These are phyloP conservation scores for Argopecten irradians DNA, from an alignment of 1,140 invertebrate genomes.

Conservation along the genomic window DNA sequence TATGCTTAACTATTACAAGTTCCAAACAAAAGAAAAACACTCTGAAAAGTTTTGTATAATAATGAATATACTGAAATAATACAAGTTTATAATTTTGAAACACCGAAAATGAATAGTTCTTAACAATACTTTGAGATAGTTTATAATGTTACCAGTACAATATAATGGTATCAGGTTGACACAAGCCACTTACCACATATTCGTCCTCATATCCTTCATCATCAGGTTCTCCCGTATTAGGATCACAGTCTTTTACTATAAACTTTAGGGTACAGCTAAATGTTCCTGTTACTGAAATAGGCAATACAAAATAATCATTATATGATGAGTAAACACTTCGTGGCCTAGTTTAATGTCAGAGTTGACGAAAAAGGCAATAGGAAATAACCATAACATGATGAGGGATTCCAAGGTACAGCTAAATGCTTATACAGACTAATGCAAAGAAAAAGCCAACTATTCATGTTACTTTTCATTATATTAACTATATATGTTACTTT, in stretches of 20 bases:
- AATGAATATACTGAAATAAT: not conserved
- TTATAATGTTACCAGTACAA: not conserved
- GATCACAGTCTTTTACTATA: constrained; percentile 96
- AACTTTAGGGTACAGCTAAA: constrained; percentile 96
- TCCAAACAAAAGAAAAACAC: no score
- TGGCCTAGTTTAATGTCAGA: constrained; percentile 90
- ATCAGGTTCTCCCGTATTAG: constrained; percentile 93
- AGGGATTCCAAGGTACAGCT: no score
- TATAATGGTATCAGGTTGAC: constrained; percentile 85
- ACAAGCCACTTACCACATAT: constrained; percentile 86
- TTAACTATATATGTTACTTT: no score
- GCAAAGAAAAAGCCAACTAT: no score
- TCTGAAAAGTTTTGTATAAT: no score
- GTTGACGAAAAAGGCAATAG: constrained; percentile 71
- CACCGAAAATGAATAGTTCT: no score
- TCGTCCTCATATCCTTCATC: constrained; percentile 92
- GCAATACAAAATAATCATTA: not conserved
- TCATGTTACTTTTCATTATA: no score
- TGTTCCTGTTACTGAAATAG: constrained; percentile 80
- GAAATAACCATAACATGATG: not conserved
- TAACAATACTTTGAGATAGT: not conserved
- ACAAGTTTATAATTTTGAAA: not conserved
- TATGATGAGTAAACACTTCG: constrained; percentile 95
- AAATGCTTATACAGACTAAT: no score
- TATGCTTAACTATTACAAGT: no score